Evolutionary conservation across 2,797 vertebrate genomes (phyloP).

Genomic region (Epinephelus coioides): DNA sequence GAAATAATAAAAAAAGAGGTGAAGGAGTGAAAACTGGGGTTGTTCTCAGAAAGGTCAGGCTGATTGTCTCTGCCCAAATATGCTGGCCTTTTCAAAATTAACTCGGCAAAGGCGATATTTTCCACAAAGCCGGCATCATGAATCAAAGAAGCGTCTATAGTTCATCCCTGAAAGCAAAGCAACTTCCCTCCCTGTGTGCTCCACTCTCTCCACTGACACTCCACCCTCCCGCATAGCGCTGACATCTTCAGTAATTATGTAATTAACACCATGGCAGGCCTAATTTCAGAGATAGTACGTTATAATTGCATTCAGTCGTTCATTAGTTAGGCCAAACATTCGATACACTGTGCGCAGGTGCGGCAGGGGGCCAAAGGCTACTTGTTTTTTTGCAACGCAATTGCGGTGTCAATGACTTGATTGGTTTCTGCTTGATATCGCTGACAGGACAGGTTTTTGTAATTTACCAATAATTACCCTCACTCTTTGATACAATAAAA

Average conservation of each 20-base stretch:
- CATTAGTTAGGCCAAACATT: slow-evolving; percentile 86
- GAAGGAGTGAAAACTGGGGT: slow-evolving; percentile 79
- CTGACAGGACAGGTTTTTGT: slow-evolving; percentile 85
- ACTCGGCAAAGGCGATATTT: slow-evolving; percentile 89
- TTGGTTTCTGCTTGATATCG: slow-evolving; percentile 83
- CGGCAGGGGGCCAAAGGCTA: slow-evolving; percentile 75
- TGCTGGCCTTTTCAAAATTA: slow-evolving; percentile 91
- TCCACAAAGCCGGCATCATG: slow-evolving; percentile 87
- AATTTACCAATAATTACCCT: slow-evolving; percentile 86
- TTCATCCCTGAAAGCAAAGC: slow-evolving; percentile 82
- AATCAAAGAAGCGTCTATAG: slow-evolving; percentile 87
- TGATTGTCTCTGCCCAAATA: slow-evolving; percentile 89
- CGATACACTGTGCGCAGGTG: slow-evolving; percentile 75
- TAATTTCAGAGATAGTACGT: slow-evolving; percentile 86
- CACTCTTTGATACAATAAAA: slow-evolving; percentile 77
- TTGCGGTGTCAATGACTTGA: slow-evolving; percentile 84
- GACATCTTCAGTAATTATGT: slow-evolving; percentile 88
- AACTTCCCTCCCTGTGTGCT: slow-evolving; percentile 56
- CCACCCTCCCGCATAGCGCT: slow-evolving; percentile 69
- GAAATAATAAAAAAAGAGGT: slow-evolving; percentile 60
- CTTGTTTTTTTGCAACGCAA: slow-evolving; percentile 80
- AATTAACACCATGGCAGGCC: slow-evolving; percentile 88
- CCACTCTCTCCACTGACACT: slow-evolving; percentile 62
- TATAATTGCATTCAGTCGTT: slow-evolving; percentile 86
- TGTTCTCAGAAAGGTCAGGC: slow-evolving; percentile 88